Conservation (phyloP, 2,113 vertebrate species). For the Lampris incognitus region DNA sequence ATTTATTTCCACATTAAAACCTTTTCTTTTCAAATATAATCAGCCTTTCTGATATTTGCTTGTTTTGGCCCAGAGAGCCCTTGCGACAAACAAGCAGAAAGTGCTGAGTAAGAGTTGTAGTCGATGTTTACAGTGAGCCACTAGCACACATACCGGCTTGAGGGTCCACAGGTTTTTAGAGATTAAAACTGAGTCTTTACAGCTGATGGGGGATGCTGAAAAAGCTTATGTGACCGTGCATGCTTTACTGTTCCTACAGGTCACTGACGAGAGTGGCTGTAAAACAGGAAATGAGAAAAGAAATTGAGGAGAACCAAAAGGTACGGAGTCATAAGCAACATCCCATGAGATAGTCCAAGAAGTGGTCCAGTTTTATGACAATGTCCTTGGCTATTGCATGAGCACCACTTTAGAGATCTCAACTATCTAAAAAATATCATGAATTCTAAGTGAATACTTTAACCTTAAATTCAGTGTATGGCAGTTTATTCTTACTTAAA, state of each 20-base stretch:
- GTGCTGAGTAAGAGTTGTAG: constrained; percentile 72
- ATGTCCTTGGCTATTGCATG: constrained; percentile 18
- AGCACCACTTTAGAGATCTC: constrained; percentile 33
- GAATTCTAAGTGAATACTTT: constrained; percentile 33
- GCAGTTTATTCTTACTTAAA: constrained; percentile 28
- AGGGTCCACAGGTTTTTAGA: constrained; percentile 70
- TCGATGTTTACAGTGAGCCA: constrained; percentile 73
- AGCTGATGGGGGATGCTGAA: constrained; percentile 69
- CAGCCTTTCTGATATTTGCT: constrained; percentile 43
- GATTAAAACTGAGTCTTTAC: constrained; percentile 81
- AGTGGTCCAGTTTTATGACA: constrained; percentile 29
- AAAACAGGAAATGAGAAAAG: constrained; percentile 90
- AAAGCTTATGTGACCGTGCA: constrained; percentile 79
- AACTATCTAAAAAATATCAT: constrained; percentile 26
- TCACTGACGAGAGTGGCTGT: constrained; percentile 91
- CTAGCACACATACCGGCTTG: constrained; percentile 70
- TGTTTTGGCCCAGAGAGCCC: constrained; percentile 44
- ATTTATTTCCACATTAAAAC: constrained; percentile 23
- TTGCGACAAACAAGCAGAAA: constrained; percentile 60
- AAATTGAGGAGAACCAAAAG: constrained; percentile 98
- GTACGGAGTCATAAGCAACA: constrained; percentile 79
- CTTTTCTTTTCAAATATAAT: constrained; percentile 50
- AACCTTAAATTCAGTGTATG: constrained; percentile 5
- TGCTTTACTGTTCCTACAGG: constrained; percentile 87
- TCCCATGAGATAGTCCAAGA: constrained; percentile 38